These are phyloP conservation scores for Pangasianodon hypophthalmus DNA, from an alignment of 2,113 vertebrate genomes.

Conservation along the genomic window DNA sequence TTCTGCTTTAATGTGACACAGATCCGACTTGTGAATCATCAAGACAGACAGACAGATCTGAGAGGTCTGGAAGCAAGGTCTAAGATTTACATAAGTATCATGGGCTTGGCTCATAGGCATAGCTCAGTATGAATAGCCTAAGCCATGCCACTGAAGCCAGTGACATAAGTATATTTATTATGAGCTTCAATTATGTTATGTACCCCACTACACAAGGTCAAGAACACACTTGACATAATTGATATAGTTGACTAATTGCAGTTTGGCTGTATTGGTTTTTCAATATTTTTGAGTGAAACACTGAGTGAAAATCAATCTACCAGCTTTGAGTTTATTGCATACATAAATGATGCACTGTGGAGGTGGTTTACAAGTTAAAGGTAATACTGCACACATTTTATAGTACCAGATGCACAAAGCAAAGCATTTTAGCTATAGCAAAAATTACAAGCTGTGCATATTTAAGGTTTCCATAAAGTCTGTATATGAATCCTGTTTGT, in stretches of 20 bases:
- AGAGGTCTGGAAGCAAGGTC: too few relatives aligned
- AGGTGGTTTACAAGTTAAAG: neutral
- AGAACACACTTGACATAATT: neutral
- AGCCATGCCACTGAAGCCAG: neutral
- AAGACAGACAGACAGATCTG: neutral
- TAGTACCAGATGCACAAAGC: neutral
- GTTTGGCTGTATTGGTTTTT: neutral
- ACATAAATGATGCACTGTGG: neutral
- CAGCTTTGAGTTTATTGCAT: neutral
- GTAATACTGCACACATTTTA: neutral
- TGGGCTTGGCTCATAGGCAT: neutral
- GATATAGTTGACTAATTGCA: neutral
- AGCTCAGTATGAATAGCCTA: neutral
- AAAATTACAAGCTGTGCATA: neutral
- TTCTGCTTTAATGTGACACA: neutral
- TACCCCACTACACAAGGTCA: neutral
- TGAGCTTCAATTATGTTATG: neutral
- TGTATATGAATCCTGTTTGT: slow-evolving; percentile 4
- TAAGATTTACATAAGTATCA: neutral
- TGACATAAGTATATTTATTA: slow-evolving; percentile 4
- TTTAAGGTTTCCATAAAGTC: neutral
- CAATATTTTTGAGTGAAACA: neutral
- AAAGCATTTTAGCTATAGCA: neutral
- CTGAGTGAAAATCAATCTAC: neutral
- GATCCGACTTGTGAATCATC: neutral